These are phyloP conservation scores for Nudaria mundana DNA, from an alignment of 2,888 invertebrate species.

Conservation along the genomic window DNA sequence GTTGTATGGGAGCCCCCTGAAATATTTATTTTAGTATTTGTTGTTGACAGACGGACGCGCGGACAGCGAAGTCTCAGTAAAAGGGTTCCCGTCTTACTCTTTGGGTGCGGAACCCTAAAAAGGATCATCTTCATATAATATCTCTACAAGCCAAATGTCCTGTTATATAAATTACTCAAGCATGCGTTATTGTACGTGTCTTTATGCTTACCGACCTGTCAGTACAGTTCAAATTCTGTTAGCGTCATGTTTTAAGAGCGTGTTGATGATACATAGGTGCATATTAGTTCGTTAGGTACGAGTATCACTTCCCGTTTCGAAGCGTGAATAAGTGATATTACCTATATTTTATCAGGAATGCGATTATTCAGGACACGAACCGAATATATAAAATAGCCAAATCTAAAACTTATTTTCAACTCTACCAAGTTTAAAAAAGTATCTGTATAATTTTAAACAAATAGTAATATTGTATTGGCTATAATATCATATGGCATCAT, in stretches of 20 bases:
- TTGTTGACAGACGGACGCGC: no score
- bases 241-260: constrained; percentile 7
- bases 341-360: constrained; percentile 7
- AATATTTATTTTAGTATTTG: no score
- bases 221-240: constrained; percentile 4
- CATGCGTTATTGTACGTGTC: constrained; percentile 7
- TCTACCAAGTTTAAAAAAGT: no score
- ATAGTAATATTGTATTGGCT: no score
- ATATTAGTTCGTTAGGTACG: constrained; percentile 1
- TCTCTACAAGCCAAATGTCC: constrained; percentile 5
- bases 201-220: constrained; percentile 1
- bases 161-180: constrained; percentile 8
- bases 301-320: neutral
- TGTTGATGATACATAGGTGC: constrained; percentile 11
- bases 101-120: no score
- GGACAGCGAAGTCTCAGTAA: no score
- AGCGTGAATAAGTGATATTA: constrained; percentile 8
- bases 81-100: no score
- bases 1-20: no score
- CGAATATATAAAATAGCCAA: neutral
- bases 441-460: no score
- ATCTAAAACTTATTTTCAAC: no score
- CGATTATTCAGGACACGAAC: neutral
- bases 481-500: no score
- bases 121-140: constrained; percentile 1